Evolutionary conservation across 64 coral and sea anemone genomes (phyloP), one percentile per base, ranked within the genome.

Genomic region (Montipora efflorescens): DNA sequence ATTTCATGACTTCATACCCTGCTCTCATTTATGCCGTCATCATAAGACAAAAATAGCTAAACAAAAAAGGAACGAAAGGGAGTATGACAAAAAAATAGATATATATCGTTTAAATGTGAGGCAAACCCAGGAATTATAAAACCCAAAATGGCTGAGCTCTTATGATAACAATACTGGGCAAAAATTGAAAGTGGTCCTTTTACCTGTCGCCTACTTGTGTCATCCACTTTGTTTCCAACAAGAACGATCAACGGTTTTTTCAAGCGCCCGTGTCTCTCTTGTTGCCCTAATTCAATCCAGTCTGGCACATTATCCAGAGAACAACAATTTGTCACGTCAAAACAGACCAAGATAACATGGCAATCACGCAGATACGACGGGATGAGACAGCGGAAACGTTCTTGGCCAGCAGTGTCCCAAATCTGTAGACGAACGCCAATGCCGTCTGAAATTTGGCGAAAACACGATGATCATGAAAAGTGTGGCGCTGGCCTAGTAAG

Each of bases 391-490:
- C 89, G 90, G 81, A 99, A 99, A 57, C 98, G 93, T 87, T 99
- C 98, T 78, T 99, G 98, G 15, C 98, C 98, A 87, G 98, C 98
- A 48, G 98, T 99, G 87, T 99, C 98, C 98, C 98, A 99, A 3
- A 99, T 92, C 68, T 99, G 95, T 7, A 99, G 75, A 9, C 92
- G 95, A 25, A 99, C 52, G 5, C 87, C 91, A 57, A 94, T 21
- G 62, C 94, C 94, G 81, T 98, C 96, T 98, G 69, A 18, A 87
- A 55, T 13, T 21, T 64, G 0, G 18, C 9, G 5, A 73, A 71
- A 55, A 15, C 6, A 59, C 36, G 36, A 36, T 36, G 36, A 36
- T 36, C 36, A 36, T 36, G 36, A 36, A 36, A 36, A 36, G 0
- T 36, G 36, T 36, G 2, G 36, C 36, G 36, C 36, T 36, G 36